Base-by-base conservation (phyloP, 1,140 invertebrate genomes). In the Tribolium castaneum region DNA sequence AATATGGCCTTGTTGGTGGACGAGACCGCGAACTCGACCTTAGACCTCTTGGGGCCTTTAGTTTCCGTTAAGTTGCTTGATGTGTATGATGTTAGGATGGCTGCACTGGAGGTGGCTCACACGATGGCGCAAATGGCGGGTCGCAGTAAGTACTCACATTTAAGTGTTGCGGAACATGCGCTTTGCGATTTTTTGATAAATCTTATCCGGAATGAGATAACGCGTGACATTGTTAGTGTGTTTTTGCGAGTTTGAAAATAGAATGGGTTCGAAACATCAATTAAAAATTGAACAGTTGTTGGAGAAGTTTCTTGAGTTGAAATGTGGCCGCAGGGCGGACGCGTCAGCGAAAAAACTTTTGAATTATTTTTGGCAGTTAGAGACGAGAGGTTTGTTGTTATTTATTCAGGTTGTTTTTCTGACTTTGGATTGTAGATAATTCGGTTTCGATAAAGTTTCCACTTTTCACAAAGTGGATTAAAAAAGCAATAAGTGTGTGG, bases 391-490 rank as follows among this genome's bases (percentile, higher is more conserved):
- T 45, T 45, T n/a, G 39, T 45, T 30, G 25, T 30, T 30, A n/a
- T 45, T 45, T 45, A 45, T 45, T 45, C n/a, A 45, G 9, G 39
- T 45, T n/a, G 39, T 45, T 45, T 45, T 45, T n/a, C 2, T 45
- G n/a, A 45, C n/a, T 45, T 45, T 45, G n/a, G n/a, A 45, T 45
- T 45, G 39, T 45, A 45, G 70, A 59, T 25, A 22, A 76, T 22
- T 12, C 22, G 6, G 25, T 30, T 25, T 56, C 79, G 9, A 30
- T 78, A 51, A 76, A 56, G n/a, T 39, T 80, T 12, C 73, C 72
- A 34, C 75, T 83, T 59, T 81, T 81, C 52, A 49, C 73, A 14
- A 70, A 82, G 79, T 83, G 82, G 82, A 22, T 83, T 30, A 50
- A 76, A 22, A 70, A 77, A 70, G 78, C 80, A 6, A 66, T 78